Percentiles rank a stretch among this genome's conserved stretches.
These are phyloP conservation scores for Vanessa atalanta DNA, from an alignment of 1,140 invertebrate species.

Conservation along the genomic window DNA sequence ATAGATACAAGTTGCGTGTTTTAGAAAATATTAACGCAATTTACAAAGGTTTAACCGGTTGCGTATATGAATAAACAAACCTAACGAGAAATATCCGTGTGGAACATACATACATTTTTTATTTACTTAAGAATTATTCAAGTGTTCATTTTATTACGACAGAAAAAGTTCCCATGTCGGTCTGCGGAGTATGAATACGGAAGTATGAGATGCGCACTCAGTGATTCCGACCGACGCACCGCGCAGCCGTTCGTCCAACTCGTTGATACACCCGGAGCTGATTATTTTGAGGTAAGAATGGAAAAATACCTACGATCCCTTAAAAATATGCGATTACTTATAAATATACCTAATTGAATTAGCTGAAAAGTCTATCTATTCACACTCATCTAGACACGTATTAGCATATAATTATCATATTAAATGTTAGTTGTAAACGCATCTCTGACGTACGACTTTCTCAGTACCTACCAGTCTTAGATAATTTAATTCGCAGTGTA, in stretches of 20 bases:
- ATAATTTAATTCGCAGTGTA: too few relatives aligned
- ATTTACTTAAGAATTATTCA: background rate
- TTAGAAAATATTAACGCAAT: background rate
- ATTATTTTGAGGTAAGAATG: constrained; percentile 90
- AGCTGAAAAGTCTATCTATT: too few relatives aligned
- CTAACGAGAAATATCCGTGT: background rate
- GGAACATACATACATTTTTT: background rate
- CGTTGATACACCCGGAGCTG: constrained; percentile 93
- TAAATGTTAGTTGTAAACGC: too few relatives aligned
- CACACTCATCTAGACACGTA: too few relatives aligned
- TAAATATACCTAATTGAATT: too few relatives aligned
- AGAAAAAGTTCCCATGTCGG: constrained; percentile 93
- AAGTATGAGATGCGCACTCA: constrained; percentile 93
- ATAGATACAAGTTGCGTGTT: too few relatives aligned
- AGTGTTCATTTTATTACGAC: constrained; percentile 22
- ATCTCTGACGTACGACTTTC: too few relatives aligned
- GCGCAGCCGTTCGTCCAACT: constrained; percentile 91
- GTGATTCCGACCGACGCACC: constrained; percentile 92
- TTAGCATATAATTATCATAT: too few relatives aligned
- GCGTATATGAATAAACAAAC: background rate
- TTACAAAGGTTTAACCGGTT: background rate
- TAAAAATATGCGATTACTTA: too few relatives aligned
- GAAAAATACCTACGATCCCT: too few relatives aligned
- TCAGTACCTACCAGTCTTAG: too few relatives aligned
- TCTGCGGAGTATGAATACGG: constrained; percentile 97